Base-by-base conservation (phyloP, 2,888 invertebrate species). In the Cantharis nigra region DNA sequence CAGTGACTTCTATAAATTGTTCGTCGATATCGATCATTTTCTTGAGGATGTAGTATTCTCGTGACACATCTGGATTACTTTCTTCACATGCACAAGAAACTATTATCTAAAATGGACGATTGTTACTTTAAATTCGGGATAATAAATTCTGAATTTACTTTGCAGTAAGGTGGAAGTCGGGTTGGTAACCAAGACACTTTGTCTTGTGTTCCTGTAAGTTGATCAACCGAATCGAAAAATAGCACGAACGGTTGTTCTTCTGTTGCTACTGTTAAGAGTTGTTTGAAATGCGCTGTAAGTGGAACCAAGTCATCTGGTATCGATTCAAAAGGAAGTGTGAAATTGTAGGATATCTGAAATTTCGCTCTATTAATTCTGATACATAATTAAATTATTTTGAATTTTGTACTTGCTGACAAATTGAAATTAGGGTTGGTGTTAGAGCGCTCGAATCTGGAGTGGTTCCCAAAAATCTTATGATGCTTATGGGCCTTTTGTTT, bases 241-340 rank as follows among this genome's bases (percentile, higher is more conserved):
- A 99, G 90, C 0, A 98, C 91, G 67, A 99, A 90, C 0, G 98
- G 98, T 85, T 97, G 96, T 83, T 95, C 94, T 79, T 91, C 88
- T 0, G 92, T 94, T 0, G 97, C 97, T 87, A 95, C 91, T 9
- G 95, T 95, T 77, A 98, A 89, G 69, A 99, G 91, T 83, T 97
- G 96, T 89, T 99, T 99, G 89, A 99, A 98, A 89, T 98, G 96
- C 0, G 97, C 97, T 7, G 98, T 98, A 62, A 99, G 90, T 1
- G 98, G 98, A 28, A 98, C 98, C 83, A 99, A 89, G 87, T 99
- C 99, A 85, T 98, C 97, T 0, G 99, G 99, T 74, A 98, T 98
- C 73, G 96, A 94, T 86, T 98, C 97, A 87, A 97, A 96, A 0
- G 97, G 95, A 63, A 97, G 90, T 89, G 96, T 95, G 85, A 95